These are phyloP conservation scores for Smittia aterrima DNA, from an alignment of 2,888 invertebrate genomes.

Conservation along the genomic window DNA sequence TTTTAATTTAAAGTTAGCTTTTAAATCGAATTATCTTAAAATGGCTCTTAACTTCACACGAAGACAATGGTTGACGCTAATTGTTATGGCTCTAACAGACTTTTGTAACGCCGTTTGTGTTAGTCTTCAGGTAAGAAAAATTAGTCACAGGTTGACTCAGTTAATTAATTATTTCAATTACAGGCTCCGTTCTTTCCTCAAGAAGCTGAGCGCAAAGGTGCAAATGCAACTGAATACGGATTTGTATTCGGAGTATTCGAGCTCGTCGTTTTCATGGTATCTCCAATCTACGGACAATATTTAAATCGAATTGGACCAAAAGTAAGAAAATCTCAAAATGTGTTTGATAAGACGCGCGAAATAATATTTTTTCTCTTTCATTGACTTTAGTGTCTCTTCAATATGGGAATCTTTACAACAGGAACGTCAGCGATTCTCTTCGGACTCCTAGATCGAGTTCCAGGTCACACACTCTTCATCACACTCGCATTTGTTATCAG, in stretches of 20 bases:
- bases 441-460: constrained; percentile 53
- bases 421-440: constrained; percentile 80
- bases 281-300: constrained; percentile 78
- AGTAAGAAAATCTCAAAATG: constrained; percentile 33
- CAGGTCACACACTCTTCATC: constrained; percentile 70
- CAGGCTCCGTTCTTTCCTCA: constrained; percentile 83
- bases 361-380: not conserved
- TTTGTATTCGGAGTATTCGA: constrained; percentile 86
- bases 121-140: constrained; percentile 55
- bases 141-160: not conserved
- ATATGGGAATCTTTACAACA: constrained; percentile 77
- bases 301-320: constrained; percentile 77
- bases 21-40: not conserved
- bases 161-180: not conserved
- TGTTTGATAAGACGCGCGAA: not conserved
- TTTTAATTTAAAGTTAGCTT: no score
- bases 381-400: constrained; percentile 61
- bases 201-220: constrained; percentile 78
- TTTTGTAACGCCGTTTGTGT: constrained; percentile 83
- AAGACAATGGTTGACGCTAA: constrained; percentile 74
- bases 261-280: constrained; percentile 75
- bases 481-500: constrained; percentile 74
- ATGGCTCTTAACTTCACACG: constrained; percentile 60
- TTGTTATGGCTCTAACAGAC: constrained; percentile 77
- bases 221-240: constrained; percentile 78